A percentile compares a stretch with the other conserved stretches of the same genome.
Evolutionary conservation across 2,888 invertebrate genomes (phyloP).

Genomic region (Napeogenes sylphis): DNA sequence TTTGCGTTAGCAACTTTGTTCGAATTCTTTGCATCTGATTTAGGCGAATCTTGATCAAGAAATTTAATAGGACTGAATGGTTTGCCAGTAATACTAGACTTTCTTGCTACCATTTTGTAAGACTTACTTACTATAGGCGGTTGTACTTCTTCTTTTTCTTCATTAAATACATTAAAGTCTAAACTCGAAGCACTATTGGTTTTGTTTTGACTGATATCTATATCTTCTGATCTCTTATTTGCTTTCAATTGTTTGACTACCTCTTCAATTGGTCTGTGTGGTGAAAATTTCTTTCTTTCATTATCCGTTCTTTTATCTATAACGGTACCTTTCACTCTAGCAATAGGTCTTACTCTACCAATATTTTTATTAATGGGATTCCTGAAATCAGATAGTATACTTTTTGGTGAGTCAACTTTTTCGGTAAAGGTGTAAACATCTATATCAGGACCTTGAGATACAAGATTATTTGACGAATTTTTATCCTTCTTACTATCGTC

Average conservation of each 20-base stretch:
- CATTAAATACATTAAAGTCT: constrained; percentile 36
- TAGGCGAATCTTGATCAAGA: constrained; percentile 54
- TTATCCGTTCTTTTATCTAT: constrained; percentile 67
- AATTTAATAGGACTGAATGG: constrained; percentile 70
- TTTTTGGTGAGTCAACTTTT: constrained; percentile 72
- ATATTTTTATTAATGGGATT: constrained; percentile 62
- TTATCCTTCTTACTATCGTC: constrained; percentile 60
- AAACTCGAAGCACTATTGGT: constrained; percentile 37
- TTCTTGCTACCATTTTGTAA: constrained; percentile 74
- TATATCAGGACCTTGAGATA: constrained; percentile 66
- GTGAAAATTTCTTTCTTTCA: constrained; percentile 70
- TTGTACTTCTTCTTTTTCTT: constrained; percentile 52
- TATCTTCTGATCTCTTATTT: constrained; percentile 63
- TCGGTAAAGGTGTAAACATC: constrained; percentile 73
- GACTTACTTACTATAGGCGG: constrained; percentile 72
- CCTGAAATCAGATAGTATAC: constrained; percentile 66
- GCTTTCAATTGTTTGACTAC: constrained; percentile 70
- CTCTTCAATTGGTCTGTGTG: constrained; percentile 71
- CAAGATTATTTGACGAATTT: constrained; percentile 50
- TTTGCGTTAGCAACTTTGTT: constrained; percentile 38
- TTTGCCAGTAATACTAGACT: constrained; percentile 73
- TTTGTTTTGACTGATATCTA: constrained; percentile 40
- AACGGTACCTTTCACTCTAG: constrained; percentile 71
- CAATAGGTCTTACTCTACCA: constrained; percentile 69
- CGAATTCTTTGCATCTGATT: constrained; percentile 44